Evolutionary conservation across 2,797 vertebrate genomes (phyloP), one percentile per base, ranked within the genome.

Genomic region (Enteromius fasciolatus): DNA sequence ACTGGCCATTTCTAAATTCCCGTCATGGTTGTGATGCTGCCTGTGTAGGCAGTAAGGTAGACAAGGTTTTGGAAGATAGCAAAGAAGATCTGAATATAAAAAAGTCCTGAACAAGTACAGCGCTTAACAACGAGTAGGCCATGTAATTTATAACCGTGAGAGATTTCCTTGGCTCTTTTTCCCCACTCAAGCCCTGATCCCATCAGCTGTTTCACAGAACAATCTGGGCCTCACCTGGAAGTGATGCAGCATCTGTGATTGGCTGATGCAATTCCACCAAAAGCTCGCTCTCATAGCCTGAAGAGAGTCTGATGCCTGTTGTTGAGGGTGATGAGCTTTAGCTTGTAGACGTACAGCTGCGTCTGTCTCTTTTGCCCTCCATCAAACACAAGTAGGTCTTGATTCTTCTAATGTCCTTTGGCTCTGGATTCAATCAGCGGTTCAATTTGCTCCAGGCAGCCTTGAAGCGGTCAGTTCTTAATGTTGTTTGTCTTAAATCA

Each of bases 311-410:
- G 74, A 44, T 28, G 36, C 70, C 48, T 36, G 76, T 75, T 84
- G 61, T 74, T 57, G 46, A 78, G 61, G 59, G 8, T 75, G 82
- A 79, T 74, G 67, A 78, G 67, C 31, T 78, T 69, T 36, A 33
- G 61, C 76, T 80, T 28, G 2, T 59, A 39, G 77, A 59, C 23
- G 28, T 75, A 54, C 77, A 84, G 46, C 83, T 79, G 83, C 50
- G n/a, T 79, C 76, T 44, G 50, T 48, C 64, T 76, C 74, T 36
- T 67, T 74, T 46, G 36, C 73, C 20, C 23, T 79, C 59, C 82
- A 78, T 78, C 82, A 83, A 74, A 78, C 69, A 79, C 69, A 74
- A 83, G 76, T 74, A 36, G 50, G 68, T 36, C 77, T 59, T 75
- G 69, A 79, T 80, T 80, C 63, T 75, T 74, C 75, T 80, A 79